These are phyloP conservation scores for Pyrrhia umbra DNA, from an alignment of 2,888 invertebrate genomes.

Conservation along the genomic window DNA sequence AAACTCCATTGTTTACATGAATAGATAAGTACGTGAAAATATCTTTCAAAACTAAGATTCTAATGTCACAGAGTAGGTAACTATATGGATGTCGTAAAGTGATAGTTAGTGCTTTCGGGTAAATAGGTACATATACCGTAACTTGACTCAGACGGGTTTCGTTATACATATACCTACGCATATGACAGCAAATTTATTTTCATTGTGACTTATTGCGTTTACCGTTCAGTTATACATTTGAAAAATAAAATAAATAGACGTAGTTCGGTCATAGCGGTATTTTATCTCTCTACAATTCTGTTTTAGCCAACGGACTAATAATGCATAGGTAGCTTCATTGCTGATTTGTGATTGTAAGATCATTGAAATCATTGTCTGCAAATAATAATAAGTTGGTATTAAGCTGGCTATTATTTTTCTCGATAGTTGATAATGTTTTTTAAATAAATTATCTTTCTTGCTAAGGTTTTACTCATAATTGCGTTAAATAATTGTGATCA, in stretches of 20 bases:
- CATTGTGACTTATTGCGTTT: conserved; percentile 74
- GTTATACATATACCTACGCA: conserved; percentile 50
- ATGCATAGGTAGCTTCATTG: background rate
- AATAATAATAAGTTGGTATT: too few species aligned
- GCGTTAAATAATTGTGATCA: too few species aligned
- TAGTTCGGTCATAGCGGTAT: conserved; percentile 66
- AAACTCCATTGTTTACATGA: background rate
- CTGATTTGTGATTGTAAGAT: too few species aligned
- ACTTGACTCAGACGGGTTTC: conserved; percentile 60
- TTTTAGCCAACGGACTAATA: conserved; percentile 11
- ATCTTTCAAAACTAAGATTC: conserved; percentile 7
- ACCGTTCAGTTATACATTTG: conserved; percentile 72
- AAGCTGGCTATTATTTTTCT: background rate
- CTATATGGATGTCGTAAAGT: conserved; percentile 34
- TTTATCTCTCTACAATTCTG: conserved; percentile 34
- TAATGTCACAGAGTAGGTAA: conserved; percentile 25
- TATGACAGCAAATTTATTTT: conserved; percentile 65
- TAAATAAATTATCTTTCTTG: too few species aligned
- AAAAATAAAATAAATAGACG: conserved; percentile 73
- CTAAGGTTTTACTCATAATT: background rate
- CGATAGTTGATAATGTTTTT: too few species aligned
- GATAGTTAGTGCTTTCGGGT: conserved; percentile 54
- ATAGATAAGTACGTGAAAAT: background rate
- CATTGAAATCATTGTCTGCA: too few species aligned
- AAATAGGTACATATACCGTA: conserved; percentile 60